A percentile compares a stretch with the other conserved stretches of the same genome.
These are phyloP conservation scores for Anodontia alba DNA, from an alignment of 2,888 invertebrate genomes.

Conservation along the genomic window DNA sequence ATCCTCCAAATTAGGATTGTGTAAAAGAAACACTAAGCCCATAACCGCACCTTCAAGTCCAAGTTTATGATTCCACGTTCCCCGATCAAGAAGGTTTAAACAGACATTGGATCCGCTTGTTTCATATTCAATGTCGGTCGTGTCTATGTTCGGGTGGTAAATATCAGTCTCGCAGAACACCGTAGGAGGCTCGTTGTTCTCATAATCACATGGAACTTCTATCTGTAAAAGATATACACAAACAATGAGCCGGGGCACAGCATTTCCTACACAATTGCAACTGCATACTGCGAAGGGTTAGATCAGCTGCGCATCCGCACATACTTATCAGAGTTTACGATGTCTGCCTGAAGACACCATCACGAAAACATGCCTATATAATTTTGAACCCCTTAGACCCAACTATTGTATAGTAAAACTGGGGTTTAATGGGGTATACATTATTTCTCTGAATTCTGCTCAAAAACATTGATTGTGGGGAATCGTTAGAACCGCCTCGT, in stretches of 20 bases:
- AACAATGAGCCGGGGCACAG: background rate
- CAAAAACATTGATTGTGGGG: too few relatives aligned
- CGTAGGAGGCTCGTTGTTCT: conserved; percentile 13
- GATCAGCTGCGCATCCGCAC: too few relatives aligned
- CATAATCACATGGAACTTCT: background rate
- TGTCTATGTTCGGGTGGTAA: conserved; percentile 57
- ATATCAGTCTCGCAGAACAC: conserved; percentile 47
- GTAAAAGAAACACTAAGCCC: background rate
- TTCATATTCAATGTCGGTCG: background rate
- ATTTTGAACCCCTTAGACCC: too few relatives aligned
- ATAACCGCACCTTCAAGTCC: conserved; percentile 12
- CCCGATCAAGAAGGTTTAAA: conserved; percentile 41
- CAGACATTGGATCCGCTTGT: conserved; percentile 39
- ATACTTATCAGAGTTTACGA: too few relatives aligned
- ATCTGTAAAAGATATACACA: background rate
- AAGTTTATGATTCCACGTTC: conserved; percentile 5
- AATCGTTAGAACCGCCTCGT: too few relatives aligned
- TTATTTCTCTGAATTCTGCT: too few relatives aligned
- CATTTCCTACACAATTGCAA: too few relatives aligned
- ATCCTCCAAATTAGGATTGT: conserved; percentile 1
- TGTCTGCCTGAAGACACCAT: too few relatives aligned
- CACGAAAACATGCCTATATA: too few relatives aligned
- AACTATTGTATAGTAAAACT: too few relatives aligned
- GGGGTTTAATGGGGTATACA: too few relatives aligned
- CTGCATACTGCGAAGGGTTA: too few relatives aligned